Evolutionary conservation across 2,113 vertebrate species (phyloP).

Genomic region (Chaetodon auriga): DNA sequence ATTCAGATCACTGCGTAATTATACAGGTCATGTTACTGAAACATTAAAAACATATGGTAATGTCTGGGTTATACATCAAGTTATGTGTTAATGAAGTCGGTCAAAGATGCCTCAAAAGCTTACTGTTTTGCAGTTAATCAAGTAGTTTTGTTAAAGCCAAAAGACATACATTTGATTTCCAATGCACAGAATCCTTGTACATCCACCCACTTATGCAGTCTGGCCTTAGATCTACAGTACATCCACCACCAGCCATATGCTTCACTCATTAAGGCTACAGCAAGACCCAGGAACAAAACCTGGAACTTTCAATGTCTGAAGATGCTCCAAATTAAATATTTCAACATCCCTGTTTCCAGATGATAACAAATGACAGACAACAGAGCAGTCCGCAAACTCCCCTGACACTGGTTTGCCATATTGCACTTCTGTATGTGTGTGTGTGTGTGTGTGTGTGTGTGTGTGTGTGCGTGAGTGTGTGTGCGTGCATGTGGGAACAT

Average conservation of each 20-base stretch:
- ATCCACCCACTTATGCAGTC: neutral
- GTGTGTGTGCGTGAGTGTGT: slow-evolving; percentile 2
- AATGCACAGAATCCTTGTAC: neutral
- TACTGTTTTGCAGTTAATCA: neutral
- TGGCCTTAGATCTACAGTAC: neutral
- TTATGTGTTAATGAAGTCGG: neutral
- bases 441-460: slow-evolving; percentile 19
- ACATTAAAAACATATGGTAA: neutral
- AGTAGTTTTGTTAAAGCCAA: neutral
- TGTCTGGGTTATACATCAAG: neutral
- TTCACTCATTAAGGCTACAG: slow-evolving; percentile 21
- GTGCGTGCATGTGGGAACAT: slow-evolving; percentile 45
- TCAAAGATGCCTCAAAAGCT: neutral
- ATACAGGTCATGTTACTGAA: neutral
- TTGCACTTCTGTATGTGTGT: neutral
- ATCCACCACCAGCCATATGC: neutral
- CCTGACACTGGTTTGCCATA: slow-evolving; percentile 40
- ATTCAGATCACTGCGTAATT: neutral
- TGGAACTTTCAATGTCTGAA: slow-evolving; percentile 49
- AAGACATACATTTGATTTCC: neutral
- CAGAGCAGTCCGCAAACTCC: slow-evolving; percentile 56
- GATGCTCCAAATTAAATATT: slow-evolving; percentile 63
- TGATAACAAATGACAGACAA: slow-evolving; percentile 78
- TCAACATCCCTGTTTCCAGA: slow-evolving; percentile 65
- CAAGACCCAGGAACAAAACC: slow-evolving; percentile 33